Conservation (phyloP, 1,140 invertebrate species). For the Drosophila sturtevanti region DNA sequence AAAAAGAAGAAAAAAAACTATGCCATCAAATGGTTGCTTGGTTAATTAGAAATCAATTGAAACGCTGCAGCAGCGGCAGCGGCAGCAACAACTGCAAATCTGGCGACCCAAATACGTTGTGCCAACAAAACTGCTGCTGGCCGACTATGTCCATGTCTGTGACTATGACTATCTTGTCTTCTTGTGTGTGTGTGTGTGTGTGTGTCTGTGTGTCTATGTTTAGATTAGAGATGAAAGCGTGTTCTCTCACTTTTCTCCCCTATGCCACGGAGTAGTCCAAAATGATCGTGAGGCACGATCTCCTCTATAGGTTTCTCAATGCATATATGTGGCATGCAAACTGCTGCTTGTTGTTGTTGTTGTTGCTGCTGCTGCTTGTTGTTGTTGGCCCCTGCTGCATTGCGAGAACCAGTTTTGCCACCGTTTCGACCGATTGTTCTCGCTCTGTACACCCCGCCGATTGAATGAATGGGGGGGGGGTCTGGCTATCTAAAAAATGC, state of each 20-base stretch:
- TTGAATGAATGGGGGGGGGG: too few species aligned
- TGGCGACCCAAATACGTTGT: conserved; percentile 65
- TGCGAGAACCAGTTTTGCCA: conserved; percentile 55
- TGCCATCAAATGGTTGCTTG: conserved; percentile 41
- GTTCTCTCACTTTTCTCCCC: neutral
- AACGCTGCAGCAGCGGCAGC: conserved; percentile 21
- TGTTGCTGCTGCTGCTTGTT: neutral
- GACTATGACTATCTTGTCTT: neutral
- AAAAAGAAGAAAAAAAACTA: neutral
- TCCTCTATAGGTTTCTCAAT: neutral
- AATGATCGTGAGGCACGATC: conserved; percentile 9
- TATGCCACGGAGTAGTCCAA: neutral
- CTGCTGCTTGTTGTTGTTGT: conserved; percentile 23
- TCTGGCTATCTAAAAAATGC: conserved; percentile 54
- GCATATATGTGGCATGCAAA: conserved; percentile 53
- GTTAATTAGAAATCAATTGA: conserved; percentile 79
- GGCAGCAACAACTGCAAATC: conserved; percentile 34
- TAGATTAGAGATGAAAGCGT: neutral
- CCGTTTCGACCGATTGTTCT: neutral
- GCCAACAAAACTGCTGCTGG: conserved; percentile 26
- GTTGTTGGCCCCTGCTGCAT: conserved; percentile 10
- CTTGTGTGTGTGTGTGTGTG: neutral
- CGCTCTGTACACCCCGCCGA: neutral
- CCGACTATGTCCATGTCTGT: conserved; percentile 8
- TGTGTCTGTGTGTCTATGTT: neutral